Evolutionary conservation across 2,888 invertebrate genomes (phyloP).

Genomic region (Brachypterus glaber): DNA sequence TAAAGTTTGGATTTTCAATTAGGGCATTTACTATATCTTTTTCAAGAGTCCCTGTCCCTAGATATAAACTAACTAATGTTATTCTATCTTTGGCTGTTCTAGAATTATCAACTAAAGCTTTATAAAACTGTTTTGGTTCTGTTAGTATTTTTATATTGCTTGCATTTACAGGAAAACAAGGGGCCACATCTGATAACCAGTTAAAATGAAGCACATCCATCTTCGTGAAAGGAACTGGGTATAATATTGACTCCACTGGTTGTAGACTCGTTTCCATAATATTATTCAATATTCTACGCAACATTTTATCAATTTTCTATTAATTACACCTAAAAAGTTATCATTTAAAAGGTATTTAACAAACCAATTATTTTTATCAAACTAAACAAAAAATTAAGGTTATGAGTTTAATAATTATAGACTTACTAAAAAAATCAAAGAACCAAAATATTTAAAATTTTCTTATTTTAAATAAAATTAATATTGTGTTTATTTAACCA

Average conservation of each 20-base stretch:
- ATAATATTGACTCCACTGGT: constrained; percentile 24
- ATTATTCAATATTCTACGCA: constrained; percentile 33
- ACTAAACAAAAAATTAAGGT: too few species aligned
- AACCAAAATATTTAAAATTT: too few species aligned
- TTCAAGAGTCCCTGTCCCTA: constrained; percentile 84
- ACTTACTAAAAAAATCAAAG: too few species aligned
- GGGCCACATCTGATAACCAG: constrained; percentile 54
- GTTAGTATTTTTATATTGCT: constrained; percentile 63
- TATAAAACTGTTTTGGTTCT: constrained; percentile 70
- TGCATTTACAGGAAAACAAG: constrained; percentile 60
- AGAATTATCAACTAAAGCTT: constrained; percentile 58
- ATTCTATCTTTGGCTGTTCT: constrained; percentile 59
- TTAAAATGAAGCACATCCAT: constrained; percentile 32
- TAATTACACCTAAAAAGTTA: too few species aligned
- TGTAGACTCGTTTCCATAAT: constrained; percentile 32
- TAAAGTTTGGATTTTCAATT: constrained; percentile 47
- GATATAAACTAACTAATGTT: constrained; percentile 81
- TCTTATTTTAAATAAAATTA: too few species aligned
- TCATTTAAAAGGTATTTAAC: too few species aligned
- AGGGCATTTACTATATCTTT: constrained; percentile 63
- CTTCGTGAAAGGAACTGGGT: constrained; percentile 32
- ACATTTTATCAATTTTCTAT: constrained; percentile 33
- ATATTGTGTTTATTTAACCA: too few species aligned
- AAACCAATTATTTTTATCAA: too few species aligned
- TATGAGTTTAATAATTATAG: too few species aligned